Base-by-base conservation (phyloP, 2,797 vertebrate genomes). In the Alauda arvensis region DNA sequence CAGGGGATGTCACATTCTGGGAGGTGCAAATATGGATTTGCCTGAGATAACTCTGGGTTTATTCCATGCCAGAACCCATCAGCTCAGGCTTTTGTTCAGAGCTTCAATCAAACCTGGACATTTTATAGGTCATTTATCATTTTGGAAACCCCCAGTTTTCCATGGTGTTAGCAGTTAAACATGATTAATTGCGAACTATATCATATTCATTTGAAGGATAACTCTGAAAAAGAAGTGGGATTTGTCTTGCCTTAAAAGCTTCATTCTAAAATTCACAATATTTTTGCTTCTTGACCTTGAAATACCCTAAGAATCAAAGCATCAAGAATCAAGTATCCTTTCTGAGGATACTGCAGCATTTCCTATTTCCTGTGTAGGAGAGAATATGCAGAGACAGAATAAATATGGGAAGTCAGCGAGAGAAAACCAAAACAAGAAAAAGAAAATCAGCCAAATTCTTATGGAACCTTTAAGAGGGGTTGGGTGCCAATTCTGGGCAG, bases 401-500 rank as follows among this genome's bases (percentile, higher is more conserved):
- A 83, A 78, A 78, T 63, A 62, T 0, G 8, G 51, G 40, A 76
- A 87, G 33, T 31, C 24, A 83, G 49, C 1, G 29, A 85, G 65
- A 81, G 46, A 88, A 87, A 91, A 80, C 25, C 42, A 59, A 88
- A 83, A 45, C 40, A 78, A 49, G 17, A 9, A 39, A 40, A 65
- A 71, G 85, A 87, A 78, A 40, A 5, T 12, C n/a, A 48, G 59
- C 51, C 26, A 46, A 66, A 83, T 70, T 88, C 60, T 49, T 85
- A 87, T 7, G n/a, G 78, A 91, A 77, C 3, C 12, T 81, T 87
- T 83, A 74, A 85, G 85, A 93, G 49, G 31, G 0, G 0, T 31
- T 71, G 86, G 46, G 24, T 93, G 93, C 77, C 86, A 88, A 3
- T 70, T 92, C 77, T 90, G 74, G 60, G 61, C 59, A 89, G 91